Base-by-base conservation (phyloP, 2,113 vertebrate species). In the Spea multiplicata region DNA sequence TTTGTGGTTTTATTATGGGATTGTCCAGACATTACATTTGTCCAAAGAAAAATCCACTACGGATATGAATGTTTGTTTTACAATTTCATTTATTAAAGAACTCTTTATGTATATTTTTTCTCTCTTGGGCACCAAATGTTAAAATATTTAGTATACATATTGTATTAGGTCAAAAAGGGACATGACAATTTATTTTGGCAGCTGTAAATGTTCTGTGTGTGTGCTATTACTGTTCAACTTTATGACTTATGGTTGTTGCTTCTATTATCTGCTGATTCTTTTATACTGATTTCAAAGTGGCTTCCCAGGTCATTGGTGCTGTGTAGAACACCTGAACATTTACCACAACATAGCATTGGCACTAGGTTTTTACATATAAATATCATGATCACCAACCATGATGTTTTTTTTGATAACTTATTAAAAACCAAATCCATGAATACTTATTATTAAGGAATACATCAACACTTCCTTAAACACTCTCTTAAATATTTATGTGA, bases 51-150 rank as follows among this genome's bases (percentile, higher is more conserved):
- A 17, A 64, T 16, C 61, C 30, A 17, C 61, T 64, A 64, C 61
- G 5, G 61, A 64, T 64, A 64, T 64, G 17, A 64, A 64, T 17
- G 5, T 64, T 17, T 16, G 5, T 64, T 64, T 64, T 5, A 64
- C 61, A 6, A 64, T 64, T 64, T 17, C n/a, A 64, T 64, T 64
- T 64, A 64, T 64, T 64, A 64, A 64, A 64, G 61, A 64, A 64
- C 16, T 30, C 61, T 64, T 64, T 64, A 30, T 64, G 17, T 3
- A 64, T 64, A 64, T 30, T 64, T 64, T 64, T 16, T 16, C 30
- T 64, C 61, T 30, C 61, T 30, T 17, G 61, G 61, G 61, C 4
- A 64, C 61, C 9, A 9, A 64, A 64, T 3, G 16, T 64, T 64
- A 64, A 64, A 64, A 64, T 59, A 30, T 64, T 64, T 64, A 9